phyloP scores from a whole-genome alignment of 2,113 vertebrate species.

The Xenus cinereus region DNA sequence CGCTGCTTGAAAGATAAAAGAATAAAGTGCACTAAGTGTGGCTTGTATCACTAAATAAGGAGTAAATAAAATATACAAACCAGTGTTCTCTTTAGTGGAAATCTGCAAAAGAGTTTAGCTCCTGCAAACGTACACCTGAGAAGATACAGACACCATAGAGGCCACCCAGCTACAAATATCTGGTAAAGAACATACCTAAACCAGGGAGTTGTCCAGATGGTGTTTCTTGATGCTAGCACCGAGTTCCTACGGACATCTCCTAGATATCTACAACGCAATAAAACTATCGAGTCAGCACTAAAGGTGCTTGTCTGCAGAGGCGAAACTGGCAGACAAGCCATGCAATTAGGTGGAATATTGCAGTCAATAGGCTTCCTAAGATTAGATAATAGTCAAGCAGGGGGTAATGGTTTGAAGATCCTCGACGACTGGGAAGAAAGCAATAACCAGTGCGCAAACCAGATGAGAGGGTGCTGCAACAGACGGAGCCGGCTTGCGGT shows the following conservation, averaged over 20 bases:
- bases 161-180: background rate
- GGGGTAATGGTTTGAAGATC: background rate
- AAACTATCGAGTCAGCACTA: background rate
- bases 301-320: background rate
- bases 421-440: background rate
- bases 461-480: background rate
- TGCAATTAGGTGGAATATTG: background rate
- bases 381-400: background rate
- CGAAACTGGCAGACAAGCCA: background rate
- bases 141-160: background rate
- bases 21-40: background rate
- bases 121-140: background rate
- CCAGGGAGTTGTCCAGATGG: background rate
- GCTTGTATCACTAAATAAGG: background rate
- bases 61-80: background rate
- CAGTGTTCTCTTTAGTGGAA: background rate
- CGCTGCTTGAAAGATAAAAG: background rate
- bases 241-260: background rate
- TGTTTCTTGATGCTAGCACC: background rate
- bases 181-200: background rate
- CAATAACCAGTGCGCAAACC: background rate
- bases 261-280: background rate
- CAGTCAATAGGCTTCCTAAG: background rate
- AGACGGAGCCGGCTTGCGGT: fast-evolving
- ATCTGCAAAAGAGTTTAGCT: background rate